phyloP scores from a whole-genome alignment of 2,888 invertebrate species.

The Leistus spinibarbis region DNA sequence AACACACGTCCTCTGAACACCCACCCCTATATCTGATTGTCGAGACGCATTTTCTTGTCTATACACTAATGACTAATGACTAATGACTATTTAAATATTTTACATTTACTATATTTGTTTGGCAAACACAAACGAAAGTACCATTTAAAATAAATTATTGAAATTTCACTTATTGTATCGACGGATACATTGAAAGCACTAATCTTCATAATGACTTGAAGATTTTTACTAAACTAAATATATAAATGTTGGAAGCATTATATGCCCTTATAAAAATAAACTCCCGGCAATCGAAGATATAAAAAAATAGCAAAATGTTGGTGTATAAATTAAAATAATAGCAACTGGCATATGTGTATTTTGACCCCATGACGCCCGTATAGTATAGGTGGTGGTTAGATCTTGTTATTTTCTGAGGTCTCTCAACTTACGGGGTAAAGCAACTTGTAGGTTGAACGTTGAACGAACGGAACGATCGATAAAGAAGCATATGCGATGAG shows the following conservation, averaged over 20 bases:
- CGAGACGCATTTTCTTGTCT: neutral
- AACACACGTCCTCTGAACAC: neutral
- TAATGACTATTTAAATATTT: neutral
- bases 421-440: slow-evolving; percentile 21
- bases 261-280: too few relatives aligned
- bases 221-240: too few relatives aligned
- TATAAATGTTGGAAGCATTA: too few relatives aligned
- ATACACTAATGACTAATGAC: neutral
- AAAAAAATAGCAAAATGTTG: neutral
- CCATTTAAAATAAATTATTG: neutral
- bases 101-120: neutral
- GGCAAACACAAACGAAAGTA: neutral
- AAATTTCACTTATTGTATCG: neutral
- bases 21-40: neutral
- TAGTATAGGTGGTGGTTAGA: neutral
- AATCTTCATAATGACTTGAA: too few relatives aligned
- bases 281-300: neutral
- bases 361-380: slow-evolving; percentile 10
- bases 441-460: neutral
- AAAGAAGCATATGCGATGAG: slow-evolving; percentile 26
- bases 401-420: slow-evolving; percentile 14
- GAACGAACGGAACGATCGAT: neutral
- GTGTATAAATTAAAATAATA: neutral
- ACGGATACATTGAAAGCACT: neutral
- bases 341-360: slow-evolving; percentile 9